Conservation (phyloP, 2,888 invertebrate species). For the Invenusta paracnida region DNA sequence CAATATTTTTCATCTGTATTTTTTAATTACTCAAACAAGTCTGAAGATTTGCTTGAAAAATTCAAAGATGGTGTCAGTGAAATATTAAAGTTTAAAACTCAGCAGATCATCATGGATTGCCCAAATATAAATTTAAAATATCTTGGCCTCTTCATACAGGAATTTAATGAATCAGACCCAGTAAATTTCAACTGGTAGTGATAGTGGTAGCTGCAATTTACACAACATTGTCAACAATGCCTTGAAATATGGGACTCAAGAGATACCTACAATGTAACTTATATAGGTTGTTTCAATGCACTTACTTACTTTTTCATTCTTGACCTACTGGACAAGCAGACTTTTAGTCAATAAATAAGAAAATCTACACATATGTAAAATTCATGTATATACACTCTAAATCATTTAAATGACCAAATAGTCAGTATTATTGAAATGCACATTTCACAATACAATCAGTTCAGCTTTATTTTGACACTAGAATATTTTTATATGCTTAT, state of each 20-base stretch:
- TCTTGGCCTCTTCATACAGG: not conserved
- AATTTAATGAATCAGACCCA: slow-evolving; percentile 23
- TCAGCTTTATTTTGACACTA: no score
- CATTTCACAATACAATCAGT: no score
- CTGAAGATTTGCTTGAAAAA: not conserved
- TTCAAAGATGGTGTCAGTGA: not conserved
- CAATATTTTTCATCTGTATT: not conserved
- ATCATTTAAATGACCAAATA: no score
- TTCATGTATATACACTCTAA: no score
- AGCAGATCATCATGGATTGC: not conserved
- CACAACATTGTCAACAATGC: slow-evolving; percentile 25
- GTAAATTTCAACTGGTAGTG: not conserved
- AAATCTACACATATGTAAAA: no score
- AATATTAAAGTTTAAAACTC: not conserved
- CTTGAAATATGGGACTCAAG: no score
- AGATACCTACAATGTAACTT: no score
- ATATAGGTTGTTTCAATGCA: slow-evolving; percentile 1
- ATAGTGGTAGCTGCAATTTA: not conserved
- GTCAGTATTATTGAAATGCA: no score
- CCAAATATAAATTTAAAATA: slow-evolving; percentile 8
- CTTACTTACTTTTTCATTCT: not conserved
- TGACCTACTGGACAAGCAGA: not conserved
- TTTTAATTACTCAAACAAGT: not conserved
- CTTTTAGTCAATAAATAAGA: slow-evolving; percentile 1
- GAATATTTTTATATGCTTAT: no score